These are phyloP conservation scores for Plestiodon gilberti DNA, from an alignment of 2,113 vertebrate genomes.

Conservation along the genomic window DNA sequence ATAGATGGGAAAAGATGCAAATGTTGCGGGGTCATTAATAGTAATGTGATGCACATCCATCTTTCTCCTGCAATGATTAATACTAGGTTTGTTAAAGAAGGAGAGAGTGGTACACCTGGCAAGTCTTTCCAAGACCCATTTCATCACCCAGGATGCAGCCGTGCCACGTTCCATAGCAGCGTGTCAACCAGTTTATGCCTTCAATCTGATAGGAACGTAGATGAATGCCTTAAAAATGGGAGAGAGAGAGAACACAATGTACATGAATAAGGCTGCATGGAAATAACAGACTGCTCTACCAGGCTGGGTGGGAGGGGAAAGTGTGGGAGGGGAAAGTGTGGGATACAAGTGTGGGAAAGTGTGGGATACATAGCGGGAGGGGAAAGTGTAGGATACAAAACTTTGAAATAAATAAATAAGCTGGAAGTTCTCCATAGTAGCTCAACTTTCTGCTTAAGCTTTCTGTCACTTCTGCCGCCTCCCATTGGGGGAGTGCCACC, in stretches of 20 bases:
- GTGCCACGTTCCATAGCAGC: constrained; percentile 77
- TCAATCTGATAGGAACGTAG: constrained; percentile 86
- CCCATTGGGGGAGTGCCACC: too few relatives aligned
- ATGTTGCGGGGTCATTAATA: background rate
- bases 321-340: too few relatives aligned
- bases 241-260: background rate
- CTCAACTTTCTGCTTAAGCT: too few relatives aligned
- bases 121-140: constrained; percentile 97
- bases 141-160: constrained; percentile 94
- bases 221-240: constrained; percentile 76
- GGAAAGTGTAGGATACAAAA: too few relatives aligned
- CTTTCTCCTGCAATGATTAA: background rate
- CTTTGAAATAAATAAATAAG: too few relatives aligned
- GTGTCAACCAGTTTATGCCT: constrained; percentile 87
- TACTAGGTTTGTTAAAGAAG: background rate
- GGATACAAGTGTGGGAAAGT: too few relatives aligned
- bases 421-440: too few relatives aligned
- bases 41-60: background rate
- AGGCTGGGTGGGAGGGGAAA: background rate
- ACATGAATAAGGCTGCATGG: background rate
- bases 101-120: constrained; percentile 81
- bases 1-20: background rate
- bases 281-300: background rate
- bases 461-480: too few relatives aligned
- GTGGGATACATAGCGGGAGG: too few relatives aligned